Conservation (phyloP, 2,113 vertebrate species). For the Cichladusa arquata region DNA sequence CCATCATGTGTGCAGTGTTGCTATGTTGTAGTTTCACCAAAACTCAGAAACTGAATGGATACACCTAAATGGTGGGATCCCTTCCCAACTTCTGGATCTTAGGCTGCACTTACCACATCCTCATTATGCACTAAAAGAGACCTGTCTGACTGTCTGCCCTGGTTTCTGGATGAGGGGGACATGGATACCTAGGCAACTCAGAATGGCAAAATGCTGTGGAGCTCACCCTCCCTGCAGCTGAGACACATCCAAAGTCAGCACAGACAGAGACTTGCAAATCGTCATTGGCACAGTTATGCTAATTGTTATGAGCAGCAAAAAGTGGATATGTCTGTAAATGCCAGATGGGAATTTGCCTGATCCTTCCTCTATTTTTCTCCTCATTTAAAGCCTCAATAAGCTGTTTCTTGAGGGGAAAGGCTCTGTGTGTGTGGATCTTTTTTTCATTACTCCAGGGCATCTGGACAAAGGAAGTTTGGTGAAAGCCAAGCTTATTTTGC, state of each 20-base stretch:
- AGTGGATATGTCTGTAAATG: background rate
- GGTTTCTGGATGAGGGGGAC: background rate
- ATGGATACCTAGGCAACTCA: background rate
- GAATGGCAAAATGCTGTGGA: background rate
- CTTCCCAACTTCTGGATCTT: background rate
- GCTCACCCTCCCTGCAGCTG: background rate
- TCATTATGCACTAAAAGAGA: background rate
- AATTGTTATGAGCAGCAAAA: background rate
- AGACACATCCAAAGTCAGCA: background rate
- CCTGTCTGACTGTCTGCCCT: background rate
- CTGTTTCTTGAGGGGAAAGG: background rate
- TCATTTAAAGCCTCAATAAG: background rate
- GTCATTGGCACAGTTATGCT: background rate
- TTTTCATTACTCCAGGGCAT: background rate
- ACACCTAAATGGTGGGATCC: background rate
- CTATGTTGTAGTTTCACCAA: constrained; percentile 22
- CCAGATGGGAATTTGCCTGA: background rate
- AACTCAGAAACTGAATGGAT: background rate
- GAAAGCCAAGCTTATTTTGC: background rate
- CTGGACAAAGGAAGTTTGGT: background rate
- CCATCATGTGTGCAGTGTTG: background rate
- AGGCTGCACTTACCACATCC: background rate
- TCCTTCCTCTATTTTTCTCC: background rate
- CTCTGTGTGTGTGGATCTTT: background rate
- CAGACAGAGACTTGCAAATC: background rate